Percentiles rank a stretch among this genome's conserved stretches.
Evolutionary conservation across 2,113 vertebrate species (phyloP).

Genomic region (Charina bottae): DNA sequence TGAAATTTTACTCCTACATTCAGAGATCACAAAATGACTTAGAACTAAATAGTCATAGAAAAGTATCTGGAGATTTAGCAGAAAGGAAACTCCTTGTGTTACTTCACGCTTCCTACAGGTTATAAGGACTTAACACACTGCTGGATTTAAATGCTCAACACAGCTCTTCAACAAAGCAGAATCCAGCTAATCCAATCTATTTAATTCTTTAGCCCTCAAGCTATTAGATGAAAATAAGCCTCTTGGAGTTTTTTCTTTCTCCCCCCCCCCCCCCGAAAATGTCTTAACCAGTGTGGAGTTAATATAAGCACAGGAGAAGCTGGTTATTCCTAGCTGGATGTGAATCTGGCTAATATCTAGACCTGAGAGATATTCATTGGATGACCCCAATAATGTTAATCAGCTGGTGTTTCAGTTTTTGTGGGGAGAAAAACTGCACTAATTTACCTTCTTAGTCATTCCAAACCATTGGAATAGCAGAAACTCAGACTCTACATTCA

Average conservation of each 20-base stretch:
- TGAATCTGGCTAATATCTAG: neutral
- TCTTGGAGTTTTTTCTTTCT: neutral
- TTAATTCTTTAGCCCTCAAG: neutral
- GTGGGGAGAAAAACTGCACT: neutral
- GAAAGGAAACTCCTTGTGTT: neutral
- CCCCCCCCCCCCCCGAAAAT: neutral
- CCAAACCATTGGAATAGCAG: neutral
- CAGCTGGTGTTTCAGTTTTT: neutral
- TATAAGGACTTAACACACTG: neutral
- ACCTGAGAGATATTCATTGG: neutral
- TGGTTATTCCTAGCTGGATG: neutral
- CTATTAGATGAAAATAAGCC: neutral
- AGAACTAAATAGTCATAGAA: conserved; percentile 11
- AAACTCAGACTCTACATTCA: neutral
- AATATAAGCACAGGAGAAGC: neutral
- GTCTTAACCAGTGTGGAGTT: neutral
- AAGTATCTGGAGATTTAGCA: neutral
- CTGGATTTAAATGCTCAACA: neutral
- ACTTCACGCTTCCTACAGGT: neutral
- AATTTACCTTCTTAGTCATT: neutral
- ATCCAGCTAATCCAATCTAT: conserved; percentile 1
- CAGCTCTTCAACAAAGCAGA: neutral
- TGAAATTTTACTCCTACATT: conserved; percentile 14
- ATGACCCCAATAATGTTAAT: neutral
- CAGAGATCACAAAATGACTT: conserved; percentile 2